Percentiles rank a stretch among this genome's conserved stretches.
Evolutionary conservation across 2,113 vertebrate genomes (phyloP).

Genomic region (Carettochelys insculpta): DNA sequence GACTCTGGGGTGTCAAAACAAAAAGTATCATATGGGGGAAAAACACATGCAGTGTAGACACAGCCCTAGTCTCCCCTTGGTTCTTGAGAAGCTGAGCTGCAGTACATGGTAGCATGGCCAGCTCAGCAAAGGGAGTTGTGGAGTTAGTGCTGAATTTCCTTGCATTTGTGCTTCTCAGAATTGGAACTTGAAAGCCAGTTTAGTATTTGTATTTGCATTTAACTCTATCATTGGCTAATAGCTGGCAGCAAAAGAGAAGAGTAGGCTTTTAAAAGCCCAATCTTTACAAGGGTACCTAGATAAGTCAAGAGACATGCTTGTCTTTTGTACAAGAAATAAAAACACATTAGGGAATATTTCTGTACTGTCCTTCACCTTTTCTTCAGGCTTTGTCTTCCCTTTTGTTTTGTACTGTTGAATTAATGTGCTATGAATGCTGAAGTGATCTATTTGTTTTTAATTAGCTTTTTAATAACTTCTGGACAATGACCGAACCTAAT

Average conservation of each 20-base stretch:
- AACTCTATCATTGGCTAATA: background rate
- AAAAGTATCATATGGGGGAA: no score
- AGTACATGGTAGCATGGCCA: background rate
- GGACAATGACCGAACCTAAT: slow-evolving; percentile 35
- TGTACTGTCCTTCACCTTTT: slow-evolving; percentile 54
- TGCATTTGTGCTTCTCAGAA: background rate
- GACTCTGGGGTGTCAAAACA: no score
- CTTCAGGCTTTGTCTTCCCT: slow-evolving; percentile 56
- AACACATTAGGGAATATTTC: background rate
- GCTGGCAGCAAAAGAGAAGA: slow-evolving; percentile 31
- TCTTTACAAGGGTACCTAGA: slow-evolving; percentile 65
- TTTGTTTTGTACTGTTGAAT: slow-evolving; percentile 25
- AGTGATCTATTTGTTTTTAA: slow-evolving; percentile 65
- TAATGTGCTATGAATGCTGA: slow-evolving; percentile 65
- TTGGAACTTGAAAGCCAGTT: slow-evolving; percentile 33
- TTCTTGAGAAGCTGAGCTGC: rapidly evolving
- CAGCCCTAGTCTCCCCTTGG: background rate
- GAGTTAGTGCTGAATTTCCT: background rate
- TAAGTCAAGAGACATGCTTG: slow-evolving; percentile 56
- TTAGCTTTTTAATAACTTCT: slow-evolving; percentile 66
- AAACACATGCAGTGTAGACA: no score
- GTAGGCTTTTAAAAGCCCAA: slow-evolving; percentile 34
- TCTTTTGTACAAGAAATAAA: slow-evolving; percentile 19
- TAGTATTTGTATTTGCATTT: background rate
- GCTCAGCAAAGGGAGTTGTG: background rate